Evolutionary conservation across 2,888 invertebrate species (phyloP).

Genomic region (Creontiades dilutus): DNA sequence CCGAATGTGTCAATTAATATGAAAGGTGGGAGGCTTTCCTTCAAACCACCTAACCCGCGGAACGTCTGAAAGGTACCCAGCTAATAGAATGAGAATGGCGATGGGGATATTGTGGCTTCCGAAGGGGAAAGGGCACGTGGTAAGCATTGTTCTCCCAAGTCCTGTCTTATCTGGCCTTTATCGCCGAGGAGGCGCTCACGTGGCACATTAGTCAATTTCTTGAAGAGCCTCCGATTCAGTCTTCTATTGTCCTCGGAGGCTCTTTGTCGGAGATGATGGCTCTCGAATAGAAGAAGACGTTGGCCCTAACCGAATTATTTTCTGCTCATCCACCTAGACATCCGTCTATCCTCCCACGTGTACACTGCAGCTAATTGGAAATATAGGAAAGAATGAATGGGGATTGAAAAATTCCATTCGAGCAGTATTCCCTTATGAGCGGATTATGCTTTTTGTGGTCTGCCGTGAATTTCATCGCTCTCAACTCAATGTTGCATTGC

Average conservation of each 20-base stretch:
- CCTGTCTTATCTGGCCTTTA: constrained; percentile 45
- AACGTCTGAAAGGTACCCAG: constrained; percentile 16
- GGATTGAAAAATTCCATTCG: too few relatives aligned
- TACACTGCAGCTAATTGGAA: too few relatives aligned
- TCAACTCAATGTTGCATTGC: too few relatives aligned
- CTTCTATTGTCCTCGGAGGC: neutral
- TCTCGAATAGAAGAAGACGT: too few relatives aligned
- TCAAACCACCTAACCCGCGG: constrained; percentile 19
- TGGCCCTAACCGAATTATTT: too few relatives aligned
- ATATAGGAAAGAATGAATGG: too few relatives aligned
- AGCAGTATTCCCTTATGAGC: too few relatives aligned
- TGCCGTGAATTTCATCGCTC: too few relatives aligned
- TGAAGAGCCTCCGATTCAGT: constrained; percentile 12
- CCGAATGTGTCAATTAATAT: constrained; percentile 64
- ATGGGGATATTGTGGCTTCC: constrained; percentile 34
- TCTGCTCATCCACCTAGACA: too few relatives aligned
- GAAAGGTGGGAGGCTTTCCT: constrained; percentile 47
- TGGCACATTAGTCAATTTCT: constrained; percentile 46
- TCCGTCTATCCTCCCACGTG: too few relatives aligned
- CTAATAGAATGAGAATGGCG: constrained; percentile 26
- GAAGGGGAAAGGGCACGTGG: constrained; percentile 12
- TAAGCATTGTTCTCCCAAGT: neutral
- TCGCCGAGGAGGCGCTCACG: neutral
- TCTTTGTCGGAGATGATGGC: neutral
- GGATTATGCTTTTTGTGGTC: too few relatives aligned